phyloP scores from a whole-genome alignment of 2,888 invertebrate genomes.

The Eristalinus aeneus region DNA sequence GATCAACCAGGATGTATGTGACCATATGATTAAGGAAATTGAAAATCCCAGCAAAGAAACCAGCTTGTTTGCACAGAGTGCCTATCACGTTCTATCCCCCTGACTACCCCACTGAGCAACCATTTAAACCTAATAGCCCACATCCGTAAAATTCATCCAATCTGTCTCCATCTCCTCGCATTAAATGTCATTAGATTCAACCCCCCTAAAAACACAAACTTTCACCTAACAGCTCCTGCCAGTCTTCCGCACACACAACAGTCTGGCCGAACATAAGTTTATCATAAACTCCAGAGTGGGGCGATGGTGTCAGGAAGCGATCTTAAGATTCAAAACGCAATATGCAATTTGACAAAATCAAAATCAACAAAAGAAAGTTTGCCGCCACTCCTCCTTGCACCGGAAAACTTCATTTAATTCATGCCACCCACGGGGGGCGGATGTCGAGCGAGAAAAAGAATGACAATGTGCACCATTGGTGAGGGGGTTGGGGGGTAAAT shows the following conservation, averaged over 20 bases:
- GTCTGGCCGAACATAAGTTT: slow-evolving; percentile 19
- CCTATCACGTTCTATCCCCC: background rate
- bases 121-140: slow-evolving; percentile 1
- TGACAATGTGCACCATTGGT: slow-evolving; percentile 6
- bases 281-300: background rate
- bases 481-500: too few species aligned
- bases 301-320: slow-evolving; percentile 19
- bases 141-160: slow-evolving; percentile 25
- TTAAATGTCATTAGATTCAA: slow-evolving; percentile 60
- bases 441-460: slow-evolving; percentile 15
- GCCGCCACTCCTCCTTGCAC: background rate
- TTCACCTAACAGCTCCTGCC: slow-evolving; percentile 38
- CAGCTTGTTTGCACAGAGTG: slow-evolving; percentile 4
- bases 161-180: slow-evolving; percentile 24
- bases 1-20: too few species aligned
- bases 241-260: background rate
- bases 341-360: slow-evolving; percentile 64
- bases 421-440: background rate
- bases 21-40: background rate
- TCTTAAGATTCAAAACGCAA: slow-evolving; percentile 63
- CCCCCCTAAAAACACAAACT: slow-evolving; percentile 47
- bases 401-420: background rate
- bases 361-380: slow-evolving; percentile 59
- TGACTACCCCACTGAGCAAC: background rate
- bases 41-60: background rate